These are phyloP conservation scores for Chinchilla lanigera DNA, from an alignment of 2,113 vertebrate species.

Conservation along the genomic window DNA sequence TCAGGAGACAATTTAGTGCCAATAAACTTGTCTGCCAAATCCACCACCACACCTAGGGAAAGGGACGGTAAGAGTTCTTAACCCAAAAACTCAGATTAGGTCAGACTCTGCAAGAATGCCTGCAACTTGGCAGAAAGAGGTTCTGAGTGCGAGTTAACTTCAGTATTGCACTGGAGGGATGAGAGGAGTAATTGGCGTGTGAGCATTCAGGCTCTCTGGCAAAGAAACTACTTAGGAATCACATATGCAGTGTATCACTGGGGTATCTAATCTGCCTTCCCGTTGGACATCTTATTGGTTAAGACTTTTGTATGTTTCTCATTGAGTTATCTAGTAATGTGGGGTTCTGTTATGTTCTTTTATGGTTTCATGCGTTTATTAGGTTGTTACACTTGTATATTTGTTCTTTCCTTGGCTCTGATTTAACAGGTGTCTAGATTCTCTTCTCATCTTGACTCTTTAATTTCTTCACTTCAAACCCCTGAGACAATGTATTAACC, in stretches of 20 bases:
- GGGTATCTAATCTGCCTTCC: neutral
- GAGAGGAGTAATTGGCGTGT: neutral
- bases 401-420: neutral
- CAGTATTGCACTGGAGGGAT: neutral
- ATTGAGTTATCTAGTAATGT: neutral
- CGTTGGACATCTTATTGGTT: neutral
- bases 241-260: neutral
- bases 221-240: neutral
- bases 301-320: neutral
- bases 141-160: neutral
- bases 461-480: neutral
- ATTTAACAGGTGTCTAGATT: neutral
- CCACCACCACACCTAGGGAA: neutral
- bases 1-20: neutral
- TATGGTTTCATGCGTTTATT: neutral
- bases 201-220: neutral
- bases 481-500: neutral
- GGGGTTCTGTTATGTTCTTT: neutral
- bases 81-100: neutral
- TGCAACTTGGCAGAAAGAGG: neutral
- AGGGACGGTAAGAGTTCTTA: neutral
- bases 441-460: neutral
- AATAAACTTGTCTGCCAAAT: neutral
- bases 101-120: neutral
- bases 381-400: neutral